Evolutionary conservation across 2,113 vertebrate species (phyloP).

Genomic region (Eclectus roratus): DNA sequence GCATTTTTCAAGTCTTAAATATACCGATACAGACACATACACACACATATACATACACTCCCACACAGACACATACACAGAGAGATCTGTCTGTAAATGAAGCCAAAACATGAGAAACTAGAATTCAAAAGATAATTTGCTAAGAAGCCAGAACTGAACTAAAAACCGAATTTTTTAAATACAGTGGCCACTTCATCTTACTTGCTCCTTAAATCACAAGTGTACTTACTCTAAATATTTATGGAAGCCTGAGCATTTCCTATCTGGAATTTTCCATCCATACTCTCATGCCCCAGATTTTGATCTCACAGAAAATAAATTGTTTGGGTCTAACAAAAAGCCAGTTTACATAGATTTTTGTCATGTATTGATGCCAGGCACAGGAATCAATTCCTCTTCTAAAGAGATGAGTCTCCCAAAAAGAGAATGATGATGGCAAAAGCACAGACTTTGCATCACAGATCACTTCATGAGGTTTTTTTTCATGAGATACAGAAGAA

Average conservation of each 20-base stretch:
- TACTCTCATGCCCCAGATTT: not conserved
- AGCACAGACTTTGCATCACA: not conserved
- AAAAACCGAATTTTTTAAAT: not conserved
- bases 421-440: not conserved
- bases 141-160: not conserved
- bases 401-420: not conserved
- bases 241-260: not conserved
- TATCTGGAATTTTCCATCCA: not conserved
- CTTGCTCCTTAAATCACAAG: not conserved
- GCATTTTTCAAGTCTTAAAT: constrained; percentile 42
- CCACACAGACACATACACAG: not conserved
- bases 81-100: constrained; percentile 16
- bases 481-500: not conserved
- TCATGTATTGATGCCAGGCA: not conserved
- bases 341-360: not conserved
- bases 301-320: not conserved
- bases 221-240: not conserved
- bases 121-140: not conserved
- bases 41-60: constrained; percentile 30
- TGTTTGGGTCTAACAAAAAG: not conserved
- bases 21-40: constrained; percentile 6
- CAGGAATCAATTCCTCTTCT: not conserved
- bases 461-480: not conserved
- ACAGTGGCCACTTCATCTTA: not conserved
- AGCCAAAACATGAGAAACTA: constrained; percentile 15